Evolutionary conservation across 2,797 vertebrate genomes (phyloP).

Genomic region (Leptodactylus fallax): DNA sequence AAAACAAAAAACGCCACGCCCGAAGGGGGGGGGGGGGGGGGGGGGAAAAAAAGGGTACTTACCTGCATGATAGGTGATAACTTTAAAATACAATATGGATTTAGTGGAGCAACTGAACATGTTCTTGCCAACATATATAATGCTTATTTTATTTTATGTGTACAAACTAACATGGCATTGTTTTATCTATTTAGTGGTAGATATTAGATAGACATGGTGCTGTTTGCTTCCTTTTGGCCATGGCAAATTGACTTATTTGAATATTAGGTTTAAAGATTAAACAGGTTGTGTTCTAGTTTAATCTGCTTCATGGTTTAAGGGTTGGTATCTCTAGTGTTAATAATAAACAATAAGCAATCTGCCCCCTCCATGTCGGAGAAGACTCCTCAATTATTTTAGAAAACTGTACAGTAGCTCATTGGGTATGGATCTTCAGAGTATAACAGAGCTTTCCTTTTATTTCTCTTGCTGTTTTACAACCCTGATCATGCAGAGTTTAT

Average conservation of each 20-base stretch:
- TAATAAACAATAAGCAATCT: conserved; percentile 11
- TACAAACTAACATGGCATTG: background rate
- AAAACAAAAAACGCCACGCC: too few relatives aligned
- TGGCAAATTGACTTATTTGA: background rate
- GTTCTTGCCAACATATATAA: background rate
- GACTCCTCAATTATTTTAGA: conserved; percentile 16
- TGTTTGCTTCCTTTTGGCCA: background rate
- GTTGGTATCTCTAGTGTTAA: background rate
- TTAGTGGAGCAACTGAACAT: background rate
- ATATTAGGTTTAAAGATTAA: background rate
- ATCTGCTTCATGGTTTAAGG: background rate
- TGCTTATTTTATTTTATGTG: background rate
- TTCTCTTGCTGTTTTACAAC: conserved; percentile 57
- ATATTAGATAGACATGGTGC: background rate
- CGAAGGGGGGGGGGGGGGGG: too few relatives aligned
- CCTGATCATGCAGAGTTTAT: conserved; percentile 54
- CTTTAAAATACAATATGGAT: background rate
- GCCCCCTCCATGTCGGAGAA: background rate
- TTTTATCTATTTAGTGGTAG: background rate
- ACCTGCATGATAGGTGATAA: background rate
- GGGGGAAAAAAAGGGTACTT: too few relatives aligned
- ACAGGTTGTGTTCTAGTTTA: background rate
- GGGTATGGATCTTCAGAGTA: conserved; percentile 42
- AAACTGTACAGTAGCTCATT: conserved; percentile 31
- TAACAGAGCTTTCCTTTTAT: conserved; percentile 44